Evolutionary conservation across 2,113 vertebrate species (phyloP), one percentile per base, ranked within the genome.

Genomic region (Ramphastos sulfuratus): DNA sequence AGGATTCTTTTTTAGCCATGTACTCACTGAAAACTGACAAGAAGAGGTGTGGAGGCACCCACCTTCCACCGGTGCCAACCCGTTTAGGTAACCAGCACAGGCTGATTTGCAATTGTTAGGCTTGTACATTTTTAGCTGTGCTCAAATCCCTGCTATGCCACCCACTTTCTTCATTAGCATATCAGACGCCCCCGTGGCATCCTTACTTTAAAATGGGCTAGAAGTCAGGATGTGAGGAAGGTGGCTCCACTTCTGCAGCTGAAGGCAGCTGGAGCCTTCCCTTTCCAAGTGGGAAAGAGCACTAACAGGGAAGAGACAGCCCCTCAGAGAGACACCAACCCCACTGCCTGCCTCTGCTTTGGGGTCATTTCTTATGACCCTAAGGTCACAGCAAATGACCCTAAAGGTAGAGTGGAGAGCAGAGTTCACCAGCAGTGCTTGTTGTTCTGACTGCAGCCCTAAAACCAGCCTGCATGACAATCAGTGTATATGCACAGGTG

Each of bases 141-240:
- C 93, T 97, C 86, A 96, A 7, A 95, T 93, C 82, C 89, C 93
- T 96, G 96, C 95, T 93, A 60, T 96, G 92, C 96, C 96, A 91
- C 96, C 95, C 94, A 96, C 96, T 82, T 91, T 70, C 82, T 94
- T 86, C 87, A 97, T 96, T 97, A 97, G 94, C 96, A 97, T 97
- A 95, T 95, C 87, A 95, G 96, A 95, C 95, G 88, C 96, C 96
- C 96, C 94, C 96, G 61, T 93, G 87, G 85, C 83, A 65, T 24
- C 50, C 50, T 52, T 63, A 54, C 31, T 97, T 96, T 89, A 90
- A 96, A 96, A 89, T 67, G 94, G 93, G 93, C 93, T 90, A 8
- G 87, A 95, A 96, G 92, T 95, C 93, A 96, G 83, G 88, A 66
- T 92, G 85, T 95, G 89, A 75, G 71, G 90, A 94, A 93, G 82